A percentile compares a stretch with the other conserved stretches of the same genome.
Evolutionary conservation across 1,140 invertebrate genomes (phyloP).

Genomic region (Drosophila sp.): DNA sequence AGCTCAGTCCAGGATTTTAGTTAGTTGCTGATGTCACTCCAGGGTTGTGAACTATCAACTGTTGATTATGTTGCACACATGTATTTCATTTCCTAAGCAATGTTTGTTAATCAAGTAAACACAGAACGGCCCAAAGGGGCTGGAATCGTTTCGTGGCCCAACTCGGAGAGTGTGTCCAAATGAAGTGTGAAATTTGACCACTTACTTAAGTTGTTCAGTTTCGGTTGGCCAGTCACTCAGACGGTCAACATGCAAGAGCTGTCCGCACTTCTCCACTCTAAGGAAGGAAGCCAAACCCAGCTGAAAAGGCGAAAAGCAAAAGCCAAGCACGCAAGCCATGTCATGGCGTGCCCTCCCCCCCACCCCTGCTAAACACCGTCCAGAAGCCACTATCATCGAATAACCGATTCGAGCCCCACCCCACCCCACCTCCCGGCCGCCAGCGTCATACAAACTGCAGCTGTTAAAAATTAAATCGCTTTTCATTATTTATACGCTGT

Average conservation of each 20-base stretch:
- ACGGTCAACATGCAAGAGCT: slow-evolving; percentile 22
- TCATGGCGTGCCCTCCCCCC: neutral
- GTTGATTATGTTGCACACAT: neutral
- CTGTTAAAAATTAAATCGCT: slow-evolving; percentile 74
- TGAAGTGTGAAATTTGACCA: slow-evolving; percentile 62
- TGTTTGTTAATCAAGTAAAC: slow-evolving; percentile 27
- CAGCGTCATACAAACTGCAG: slow-evolving; percentile 40
- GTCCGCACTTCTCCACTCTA: neutral
- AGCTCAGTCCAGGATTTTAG: neutral
- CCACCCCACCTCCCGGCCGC: neutral
- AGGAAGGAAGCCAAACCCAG: slow-evolving; percentile 11
- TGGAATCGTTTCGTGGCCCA: neutral
- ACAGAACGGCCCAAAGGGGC: neutral
- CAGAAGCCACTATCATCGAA: neutral
- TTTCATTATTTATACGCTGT: slow-evolving; percentile 77
- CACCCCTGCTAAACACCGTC: slow-evolving; percentile 1
- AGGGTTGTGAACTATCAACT: no score
- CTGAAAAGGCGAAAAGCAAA: neutral
- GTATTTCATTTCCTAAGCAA: slow-evolving; percentile 16
- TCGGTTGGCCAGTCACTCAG: slow-evolving; percentile 4
- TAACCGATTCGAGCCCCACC: neutral
- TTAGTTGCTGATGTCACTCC: neutral
- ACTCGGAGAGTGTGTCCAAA: slow-evolving; percentile 32
- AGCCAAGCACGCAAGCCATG: slow-evolving; percentile 37
- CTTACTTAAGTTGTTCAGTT: slow-evolving; percentile 47